These are phyloP conservation scores for Sminthurides aquaticus DNA, from an alignment of 2,888 invertebrate genomes.

Conservation along the genomic window DNA sequence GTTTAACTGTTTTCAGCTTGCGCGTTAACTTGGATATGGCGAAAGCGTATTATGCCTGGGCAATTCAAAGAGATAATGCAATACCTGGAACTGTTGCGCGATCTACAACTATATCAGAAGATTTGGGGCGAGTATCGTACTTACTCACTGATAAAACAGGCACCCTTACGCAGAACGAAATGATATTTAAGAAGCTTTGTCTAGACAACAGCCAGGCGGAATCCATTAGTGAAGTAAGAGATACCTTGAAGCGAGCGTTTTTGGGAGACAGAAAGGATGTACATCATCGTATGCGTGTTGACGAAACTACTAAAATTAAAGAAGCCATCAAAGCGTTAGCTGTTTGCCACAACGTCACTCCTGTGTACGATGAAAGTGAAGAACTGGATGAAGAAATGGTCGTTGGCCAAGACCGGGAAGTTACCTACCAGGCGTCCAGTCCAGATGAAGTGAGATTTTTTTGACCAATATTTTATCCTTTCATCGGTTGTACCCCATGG, in stretches of 20 bases:
- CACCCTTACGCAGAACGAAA: conserved; percentile 95
- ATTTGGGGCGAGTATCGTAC: conserved; percentile 91
- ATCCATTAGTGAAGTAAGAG: conserved; percentile 34
- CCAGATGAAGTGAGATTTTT: conserved; percentile 59
- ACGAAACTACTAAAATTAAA: conserved; percentile 48
- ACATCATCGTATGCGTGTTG: conserved; percentile 19
- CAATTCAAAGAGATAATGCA: conserved; percentile 84
- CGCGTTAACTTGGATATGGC: conserved; percentile 98
- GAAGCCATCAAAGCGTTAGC: conserved; percentile 90
- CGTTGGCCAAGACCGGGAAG: conserved; percentile 42
- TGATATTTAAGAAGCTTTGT: conserved; percentile 79
- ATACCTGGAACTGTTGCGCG: conserved; percentile 92
- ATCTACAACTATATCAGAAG: conserved; percentile 97
- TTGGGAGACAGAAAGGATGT: background rate
- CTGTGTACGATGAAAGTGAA: conserved; percentile 68
- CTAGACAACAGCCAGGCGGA: conserved; percentile 36
- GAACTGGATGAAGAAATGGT: conserved; percentile 35
- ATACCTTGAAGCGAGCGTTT: conserved; percentile 31
- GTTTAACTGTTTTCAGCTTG: conserved; percentile 75
- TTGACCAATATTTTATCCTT: background rate
- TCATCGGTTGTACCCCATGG: background rate
- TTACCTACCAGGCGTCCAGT: conserved; percentile 63
- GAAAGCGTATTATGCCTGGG: conserved; percentile 94
- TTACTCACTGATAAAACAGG: conserved; percentile 98
- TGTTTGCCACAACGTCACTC: conserved; percentile 97